Conservation (phyloP, 2,797 vertebrate genomes). For the Danio aesculapii region DNA sequence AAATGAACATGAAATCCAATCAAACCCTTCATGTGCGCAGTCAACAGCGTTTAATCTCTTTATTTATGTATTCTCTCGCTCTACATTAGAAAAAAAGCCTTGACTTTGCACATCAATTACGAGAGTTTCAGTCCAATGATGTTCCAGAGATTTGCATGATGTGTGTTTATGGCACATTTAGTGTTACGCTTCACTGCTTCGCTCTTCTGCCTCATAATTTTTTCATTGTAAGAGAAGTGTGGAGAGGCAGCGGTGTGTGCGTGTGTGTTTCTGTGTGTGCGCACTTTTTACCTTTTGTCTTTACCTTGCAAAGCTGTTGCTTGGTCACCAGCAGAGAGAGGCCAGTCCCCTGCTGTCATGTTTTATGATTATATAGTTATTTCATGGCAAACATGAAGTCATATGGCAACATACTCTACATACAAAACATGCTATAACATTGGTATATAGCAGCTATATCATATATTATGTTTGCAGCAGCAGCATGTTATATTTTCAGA, state of each 20-base stretch:
- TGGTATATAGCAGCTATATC: too few species aligned
- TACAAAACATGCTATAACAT: conserved; percentile 17
- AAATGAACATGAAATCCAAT: conserved; percentile 50
- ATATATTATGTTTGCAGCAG: too few species aligned
- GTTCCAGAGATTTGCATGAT: conserved; percentile 32
- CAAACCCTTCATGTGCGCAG: conserved; percentile 43
- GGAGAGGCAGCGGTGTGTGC: neutral
- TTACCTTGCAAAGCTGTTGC: conserved; percentile 28
- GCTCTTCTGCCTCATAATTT: conserved; percentile 43
- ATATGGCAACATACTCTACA: neutral
- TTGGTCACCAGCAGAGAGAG: conserved; percentile 42
- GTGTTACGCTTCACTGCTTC: conserved; percentile 21
- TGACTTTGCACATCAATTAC: conserved; percentile 27
- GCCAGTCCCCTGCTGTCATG: conserved; percentile 10
- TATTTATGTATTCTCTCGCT: conserved; percentile 20
- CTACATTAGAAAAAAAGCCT: conserved; percentile 13
- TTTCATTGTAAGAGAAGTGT: conserved; percentile 16
- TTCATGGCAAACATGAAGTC: conserved; percentile 17
- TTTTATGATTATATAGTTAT: neutral
- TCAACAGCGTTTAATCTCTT: conserved; percentile 41
- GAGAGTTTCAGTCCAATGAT: conserved; percentile 33
- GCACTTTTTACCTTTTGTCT: conserved; percentile 5
- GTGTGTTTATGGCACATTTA: conserved; percentile 41
- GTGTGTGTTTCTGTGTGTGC: neutral
- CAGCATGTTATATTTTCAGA: too few species aligned